Conservation (phyloP, 2,888 invertebrate species). For the Zhengitettix transpicula region DNA sequence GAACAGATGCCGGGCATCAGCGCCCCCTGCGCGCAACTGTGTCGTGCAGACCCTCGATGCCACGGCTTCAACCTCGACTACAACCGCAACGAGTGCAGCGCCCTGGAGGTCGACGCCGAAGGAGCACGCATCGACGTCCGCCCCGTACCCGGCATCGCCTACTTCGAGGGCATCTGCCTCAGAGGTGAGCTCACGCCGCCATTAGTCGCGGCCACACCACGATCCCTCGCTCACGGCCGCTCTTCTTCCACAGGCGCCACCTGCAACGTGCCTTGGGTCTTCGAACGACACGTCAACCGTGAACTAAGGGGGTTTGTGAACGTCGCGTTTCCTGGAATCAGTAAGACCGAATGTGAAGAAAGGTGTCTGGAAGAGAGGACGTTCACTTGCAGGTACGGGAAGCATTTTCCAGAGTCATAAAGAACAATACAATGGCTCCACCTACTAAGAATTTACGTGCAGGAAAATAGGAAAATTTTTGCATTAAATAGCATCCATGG, state of each 20-base stretch:
- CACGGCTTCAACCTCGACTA: slow-evolving; percentile 27
- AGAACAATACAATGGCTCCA: too few relatives aligned
- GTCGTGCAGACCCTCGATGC: slow-evolving; percentile 23
- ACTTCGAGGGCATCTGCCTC: slow-evolving; percentile 24
- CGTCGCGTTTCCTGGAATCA: slow-evolving; percentile 19
- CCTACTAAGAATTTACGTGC: too few relatives aligned
- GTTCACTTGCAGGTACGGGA: slow-evolving; percentile 25
- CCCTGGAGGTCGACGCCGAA: slow-evolving; percentile 20
- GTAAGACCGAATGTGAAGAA: slow-evolving; percentile 28
- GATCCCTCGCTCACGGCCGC: too few relatives aligned
- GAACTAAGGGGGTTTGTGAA: slow-evolving; percentile 25
- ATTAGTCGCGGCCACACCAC: too few relatives aligned
- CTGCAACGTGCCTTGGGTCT: slow-evolving; percentile 28
- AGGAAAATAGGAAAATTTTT: too few relatives aligned
- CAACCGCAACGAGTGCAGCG: slow-evolving; percentile 23
- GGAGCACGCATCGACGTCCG: slow-evolving; percentile 20
- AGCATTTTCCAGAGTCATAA: neutral
- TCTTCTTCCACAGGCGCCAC: slow-evolving; percentile 18
- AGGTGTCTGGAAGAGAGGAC: slow-evolving; percentile 29
- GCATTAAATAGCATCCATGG: too few relatives aligned
- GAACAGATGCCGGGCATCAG: slow-evolving; percentile 23
- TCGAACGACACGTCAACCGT: slow-evolving; percentile 30
- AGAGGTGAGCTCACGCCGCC: slow-evolving; percentile 15
- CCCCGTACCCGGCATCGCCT: slow-evolving; percentile 21
- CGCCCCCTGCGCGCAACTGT: slow-evolving; percentile 23